A percentile compares a stretch with the other conserved stretches of the same genome.
Evolutionary conservation across 2,888 invertebrate species (phyloP).

Genomic region (Stenichneumon culpator): DNA sequence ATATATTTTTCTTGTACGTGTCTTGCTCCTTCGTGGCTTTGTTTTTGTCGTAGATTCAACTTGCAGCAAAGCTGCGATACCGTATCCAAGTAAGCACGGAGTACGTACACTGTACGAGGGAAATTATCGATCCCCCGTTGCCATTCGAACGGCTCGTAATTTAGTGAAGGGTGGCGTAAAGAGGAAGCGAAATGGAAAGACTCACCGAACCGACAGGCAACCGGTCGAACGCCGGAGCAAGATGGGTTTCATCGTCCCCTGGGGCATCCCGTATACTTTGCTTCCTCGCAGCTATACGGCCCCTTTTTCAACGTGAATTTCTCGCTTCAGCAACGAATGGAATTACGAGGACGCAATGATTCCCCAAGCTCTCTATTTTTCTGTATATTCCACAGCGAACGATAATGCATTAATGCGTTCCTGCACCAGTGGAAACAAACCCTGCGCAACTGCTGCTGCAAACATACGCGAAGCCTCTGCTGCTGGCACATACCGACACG

Average conservation of each 20-base stretch:
- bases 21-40: constrained; percentile 5
- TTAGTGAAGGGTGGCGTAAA: constrained; percentile 62
- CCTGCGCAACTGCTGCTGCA: constrained; percentile 36
- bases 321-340: constrained; percentile 31
- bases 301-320: constrained; percentile 21
- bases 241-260: constrained; percentile 75
- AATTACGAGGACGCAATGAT: constrained; percentile 60
- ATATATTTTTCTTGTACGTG: constrained; percentile 5
- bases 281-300: constrained; percentile 4
- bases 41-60: constrained; percentile 47
- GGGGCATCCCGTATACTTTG: constrained; percentile 57
- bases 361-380: constrained; percentile 28
- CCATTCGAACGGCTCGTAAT: constrained; percentile 67
- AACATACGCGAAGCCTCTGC: constrained; percentile 33
- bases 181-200: constrained; percentile 58
- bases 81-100: constrained; percentile 17
- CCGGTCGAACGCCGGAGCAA: constrained; percentile 78
- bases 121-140: constrained; percentile 72
- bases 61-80: neutral
- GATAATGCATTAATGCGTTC: constrained; percentile 51
- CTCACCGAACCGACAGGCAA: constrained; percentile 79
- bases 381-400: constrained; percentile 52
- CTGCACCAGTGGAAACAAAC: constrained; percentile 31
- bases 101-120: constrained; percentile 23
- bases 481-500: constrained; percentile 58